Conservation (phyloP, 2,888 invertebrate genomes). For the Sisyra nigra region DNA sequence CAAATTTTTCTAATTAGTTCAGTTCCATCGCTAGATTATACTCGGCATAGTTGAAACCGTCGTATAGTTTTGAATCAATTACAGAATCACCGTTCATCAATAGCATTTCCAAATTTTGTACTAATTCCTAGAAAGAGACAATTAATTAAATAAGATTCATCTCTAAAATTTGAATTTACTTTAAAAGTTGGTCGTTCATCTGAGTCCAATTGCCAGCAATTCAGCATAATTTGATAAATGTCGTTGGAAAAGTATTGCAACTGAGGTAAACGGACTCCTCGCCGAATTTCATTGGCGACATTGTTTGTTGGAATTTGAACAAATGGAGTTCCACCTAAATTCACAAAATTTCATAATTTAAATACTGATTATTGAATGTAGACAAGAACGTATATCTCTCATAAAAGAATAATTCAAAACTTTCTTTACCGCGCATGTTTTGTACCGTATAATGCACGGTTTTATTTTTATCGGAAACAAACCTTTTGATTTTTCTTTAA, state of each 20-base stretch:
- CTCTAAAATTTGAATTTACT: slow-evolving; percentile 25
- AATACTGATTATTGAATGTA: slow-evolving; percentile 2
- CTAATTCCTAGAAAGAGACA: too few species aligned
- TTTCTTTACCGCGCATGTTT: too few species aligned
- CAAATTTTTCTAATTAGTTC: too few species aligned
- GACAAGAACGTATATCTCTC: neutral
- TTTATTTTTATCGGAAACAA: too few species aligned
- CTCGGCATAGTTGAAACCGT: too few species aligned
- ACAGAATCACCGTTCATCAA: too few species aligned
- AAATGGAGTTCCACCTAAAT: slow-evolving; percentile 55
- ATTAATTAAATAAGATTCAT: too few species aligned
- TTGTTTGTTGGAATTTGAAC: slow-evolving; percentile 49
- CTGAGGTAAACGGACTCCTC: slow-evolving; percentile 57
- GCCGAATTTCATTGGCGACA: slow-evolving; percentile 46
- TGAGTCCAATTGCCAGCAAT: slow-evolving; percentile 72
- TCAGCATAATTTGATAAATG: slow-evolving; percentile 63
- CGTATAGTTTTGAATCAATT: too few species aligned
- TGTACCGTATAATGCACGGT: too few species aligned
- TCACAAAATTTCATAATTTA: slow-evolving; percentile 8
- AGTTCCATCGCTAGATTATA: too few species aligned
- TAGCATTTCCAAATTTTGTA: too few species aligned
- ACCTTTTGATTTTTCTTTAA: too few species aligned
- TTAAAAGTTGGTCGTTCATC: slow-evolving; percentile 63
- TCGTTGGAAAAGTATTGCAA: slow-evolving; percentile 60
- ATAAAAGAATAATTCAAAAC: slow-evolving; percentile 6